phyloP scores from a whole-genome alignment of 1,140 invertebrate species.

The Atta texana region DNA sequence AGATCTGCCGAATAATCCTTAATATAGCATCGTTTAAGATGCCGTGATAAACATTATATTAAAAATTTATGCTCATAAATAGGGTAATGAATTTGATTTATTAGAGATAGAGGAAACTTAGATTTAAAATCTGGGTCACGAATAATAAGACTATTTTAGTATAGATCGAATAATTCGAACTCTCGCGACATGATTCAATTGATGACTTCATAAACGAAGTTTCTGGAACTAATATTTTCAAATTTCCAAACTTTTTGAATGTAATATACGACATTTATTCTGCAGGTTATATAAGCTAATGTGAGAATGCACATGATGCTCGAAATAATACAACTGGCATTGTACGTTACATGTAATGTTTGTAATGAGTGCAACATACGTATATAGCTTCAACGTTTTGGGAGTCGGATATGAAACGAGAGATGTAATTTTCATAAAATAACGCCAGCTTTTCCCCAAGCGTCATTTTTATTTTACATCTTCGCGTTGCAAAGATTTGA shows the following conservation, averaged over 20 bases:
- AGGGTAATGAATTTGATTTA: not conserved
- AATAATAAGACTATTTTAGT: conserved; percentile 15
- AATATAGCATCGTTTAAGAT: not conserved
- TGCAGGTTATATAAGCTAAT: not conserved
- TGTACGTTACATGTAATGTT: conserved; percentile 74
- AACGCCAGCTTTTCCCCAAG: conserved; percentile 46
- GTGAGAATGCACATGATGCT: conserved; percentile 54
- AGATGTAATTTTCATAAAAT: conserved; percentile 84
- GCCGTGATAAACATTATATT: not conserved
- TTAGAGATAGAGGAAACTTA: not conserved
- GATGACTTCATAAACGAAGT: not conserved
- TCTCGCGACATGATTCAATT: not conserved
- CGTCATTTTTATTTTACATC: conserved; percentile 28
- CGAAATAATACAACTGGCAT: conserved; percentile 79
- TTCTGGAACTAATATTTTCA: not conserved
- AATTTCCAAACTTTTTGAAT: conserved; percentile 3
- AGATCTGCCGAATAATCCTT: not conserved
- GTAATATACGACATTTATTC: conserved; percentile 16
- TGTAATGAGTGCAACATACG: conserved; percentile 77
- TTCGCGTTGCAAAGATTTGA: conserved; percentile 65
- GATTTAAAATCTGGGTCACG: not conserved
- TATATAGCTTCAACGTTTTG: conserved; percentile 73
- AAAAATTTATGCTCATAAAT: not conserved
- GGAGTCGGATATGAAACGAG: conserved; percentile 67
- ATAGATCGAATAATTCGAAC: conserved; percentile 1